These are phyloP conservation scores for Orchestes rusci DNA, from an alignment of 2,888 invertebrate genomes.

Conservation along the genomic window DNA sequence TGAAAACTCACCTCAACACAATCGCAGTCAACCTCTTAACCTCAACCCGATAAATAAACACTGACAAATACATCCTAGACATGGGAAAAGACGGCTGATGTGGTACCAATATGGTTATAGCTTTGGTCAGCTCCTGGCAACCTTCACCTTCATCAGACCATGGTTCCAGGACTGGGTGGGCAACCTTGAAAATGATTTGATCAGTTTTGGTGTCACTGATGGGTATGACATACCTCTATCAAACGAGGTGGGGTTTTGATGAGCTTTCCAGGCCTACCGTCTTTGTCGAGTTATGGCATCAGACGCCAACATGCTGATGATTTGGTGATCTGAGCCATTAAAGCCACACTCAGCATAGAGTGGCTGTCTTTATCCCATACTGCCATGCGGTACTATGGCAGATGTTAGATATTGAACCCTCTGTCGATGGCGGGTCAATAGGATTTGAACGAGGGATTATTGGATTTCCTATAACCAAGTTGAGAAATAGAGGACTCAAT, in stretches of 20 bases:
- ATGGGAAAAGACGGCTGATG: slow-evolving; percentile 87
- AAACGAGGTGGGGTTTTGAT: slow-evolving; percentile 57
- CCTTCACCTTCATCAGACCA: slow-evolving; percentile 57
- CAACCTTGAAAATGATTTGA: slow-evolving; percentile 44
- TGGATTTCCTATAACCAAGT: too few species aligned
- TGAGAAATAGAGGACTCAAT: too few species aligned
- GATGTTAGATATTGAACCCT: too few species aligned
- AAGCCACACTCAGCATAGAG: slow-evolving; percentile 89
- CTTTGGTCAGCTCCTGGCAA: slow-evolving; percentile 74
- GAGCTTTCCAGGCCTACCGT: slow-evolving; percentile 45
- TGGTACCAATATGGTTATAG: slow-evolving; percentile 77
- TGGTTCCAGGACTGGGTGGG: slow-evolving; percentile 85
- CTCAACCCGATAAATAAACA: slow-evolving; percentile 71
- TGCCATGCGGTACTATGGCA: slow-evolving; percentile 68
- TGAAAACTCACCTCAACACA: slow-evolving; percentile 72
- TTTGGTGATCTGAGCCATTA: slow-evolving; percentile 74
- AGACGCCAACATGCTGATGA: slow-evolving; percentile 91
- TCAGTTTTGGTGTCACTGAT: background rate
- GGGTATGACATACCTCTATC: slow-evolving; percentile 47
- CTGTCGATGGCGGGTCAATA: slow-evolving; percentile 55
- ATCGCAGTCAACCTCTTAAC: slow-evolving; percentile 65
- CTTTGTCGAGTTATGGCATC: slow-evolving; percentile 55
- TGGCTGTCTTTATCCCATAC: slow-evolving; percentile 52
- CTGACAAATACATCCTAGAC: slow-evolving; percentile 84
- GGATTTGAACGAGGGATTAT: too few species aligned